Evolutionary conservation across 2,113 vertebrate genomes (phyloP).

Genomic region (Pontoporia blainvillei): DNA sequence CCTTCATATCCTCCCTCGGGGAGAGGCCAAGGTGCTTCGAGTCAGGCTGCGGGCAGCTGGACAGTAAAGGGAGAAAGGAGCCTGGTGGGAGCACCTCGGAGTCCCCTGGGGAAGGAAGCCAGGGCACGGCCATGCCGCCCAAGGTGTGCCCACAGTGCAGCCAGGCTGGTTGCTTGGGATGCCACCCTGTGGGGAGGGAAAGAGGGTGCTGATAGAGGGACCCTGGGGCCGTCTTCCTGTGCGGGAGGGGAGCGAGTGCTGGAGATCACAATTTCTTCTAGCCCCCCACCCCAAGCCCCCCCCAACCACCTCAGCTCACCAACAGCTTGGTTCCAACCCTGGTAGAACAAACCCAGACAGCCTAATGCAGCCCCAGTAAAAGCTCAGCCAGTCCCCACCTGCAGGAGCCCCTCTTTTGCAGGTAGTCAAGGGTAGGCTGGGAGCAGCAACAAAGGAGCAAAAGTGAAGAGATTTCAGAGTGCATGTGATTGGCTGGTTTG

Average conservation of each 20-base stretch:
- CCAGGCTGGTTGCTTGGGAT: neutral
- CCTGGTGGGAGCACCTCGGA: neutral
- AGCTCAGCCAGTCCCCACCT: neutral
- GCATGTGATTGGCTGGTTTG: neutral
- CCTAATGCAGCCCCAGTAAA: no score
- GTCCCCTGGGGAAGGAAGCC: neutral
- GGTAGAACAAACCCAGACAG: neutral
- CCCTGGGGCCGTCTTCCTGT: neutral
- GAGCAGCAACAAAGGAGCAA: neutral
- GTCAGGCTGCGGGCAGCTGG: slow-evolving; percentile 16
- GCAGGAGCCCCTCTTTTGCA: neutral
- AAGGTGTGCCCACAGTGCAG: slow-evolving; percentile 30
- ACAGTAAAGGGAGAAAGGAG: neutral
- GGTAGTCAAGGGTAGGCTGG: no score
- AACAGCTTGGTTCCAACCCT: no score
- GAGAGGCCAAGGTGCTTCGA: slow-evolving; percentile 60
- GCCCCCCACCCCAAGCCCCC: neutral
- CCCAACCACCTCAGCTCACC: neutral
- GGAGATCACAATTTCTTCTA: neutral
- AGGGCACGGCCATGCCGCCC: neutral
- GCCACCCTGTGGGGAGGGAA: neutral
- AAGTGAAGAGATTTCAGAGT: neutral
- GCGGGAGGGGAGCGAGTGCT: neutral
- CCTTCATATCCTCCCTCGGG: slow-evolving; percentile 72
- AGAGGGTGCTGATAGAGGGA: neutral